Conservation (phyloP, 1,140 invertebrate genomes). For the Drosophila insularis region DNA sequence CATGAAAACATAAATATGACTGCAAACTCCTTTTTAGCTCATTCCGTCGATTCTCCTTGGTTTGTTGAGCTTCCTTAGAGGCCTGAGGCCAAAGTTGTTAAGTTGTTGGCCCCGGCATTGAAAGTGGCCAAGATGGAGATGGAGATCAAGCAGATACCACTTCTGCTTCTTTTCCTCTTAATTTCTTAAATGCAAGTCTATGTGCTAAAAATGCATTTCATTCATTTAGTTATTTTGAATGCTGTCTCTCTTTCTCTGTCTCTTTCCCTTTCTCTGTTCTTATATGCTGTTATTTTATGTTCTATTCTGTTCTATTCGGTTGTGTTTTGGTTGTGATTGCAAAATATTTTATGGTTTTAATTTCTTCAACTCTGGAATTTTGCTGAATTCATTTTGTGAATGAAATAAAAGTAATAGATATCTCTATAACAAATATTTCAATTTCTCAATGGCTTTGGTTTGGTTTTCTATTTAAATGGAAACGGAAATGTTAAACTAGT, state of each 20-base stretch:
- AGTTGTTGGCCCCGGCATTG: slow-evolving; percentile 47
- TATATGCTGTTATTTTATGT: neutral
- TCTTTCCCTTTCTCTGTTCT: slow-evolving; percentile 40
- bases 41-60: neutral
- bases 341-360: slow-evolving; percentile 80
- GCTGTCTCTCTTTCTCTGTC: slow-evolving; percentile 43
- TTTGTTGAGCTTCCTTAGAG: neutral
- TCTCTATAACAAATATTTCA: neutral
- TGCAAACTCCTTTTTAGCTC: slow-evolving; percentile 4
- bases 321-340: slow-evolving; percentile 60
- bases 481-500: neutral
- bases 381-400: neutral
- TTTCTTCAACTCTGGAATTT: slow-evolving; percentile 27
- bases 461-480: neutral
- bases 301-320: slow-evolving; percentile 16
- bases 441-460: no score
- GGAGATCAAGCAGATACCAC: slow-evolving; percentile 18
- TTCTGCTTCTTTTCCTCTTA: slow-evolving; percentile 11
- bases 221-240: slow-evolving; percentile 48
- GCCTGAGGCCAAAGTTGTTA: slow-evolving; percentile 36
- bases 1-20: slow-evolving; percentile 48
- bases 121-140: slow-evolving; percentile 28
- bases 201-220: slow-evolving; percentile 26
- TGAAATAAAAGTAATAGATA: neutral
- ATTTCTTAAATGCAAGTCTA: slow-evolving; percentile 49